Evolutionary conservation across 1,140 invertebrate genomes (phyloP).

Genomic region (Heliconius hewitsoni): DNA sequence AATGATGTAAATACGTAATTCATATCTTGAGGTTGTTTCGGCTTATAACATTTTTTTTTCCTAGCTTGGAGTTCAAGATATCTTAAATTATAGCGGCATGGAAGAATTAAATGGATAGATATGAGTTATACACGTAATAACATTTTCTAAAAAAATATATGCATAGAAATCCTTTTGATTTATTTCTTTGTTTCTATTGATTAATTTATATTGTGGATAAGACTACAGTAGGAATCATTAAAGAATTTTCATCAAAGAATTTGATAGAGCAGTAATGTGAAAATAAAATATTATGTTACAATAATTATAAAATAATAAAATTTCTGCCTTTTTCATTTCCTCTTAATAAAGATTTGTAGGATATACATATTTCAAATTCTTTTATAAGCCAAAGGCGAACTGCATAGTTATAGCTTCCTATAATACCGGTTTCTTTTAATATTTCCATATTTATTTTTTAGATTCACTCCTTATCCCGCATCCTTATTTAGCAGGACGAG

Average conservation of each 20-base stretch:
- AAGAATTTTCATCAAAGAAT: too few relatives aligned
- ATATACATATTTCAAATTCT: conserved; percentile 28
- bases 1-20: conserved; percentile 13
- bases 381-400: conserved; percentile 18
- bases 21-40: neutral
- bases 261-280: neutral
- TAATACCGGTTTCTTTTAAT: neutral
- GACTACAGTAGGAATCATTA: too few relatives aligned
- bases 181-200: neutral
- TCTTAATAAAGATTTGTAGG: conserved; percentile 14
- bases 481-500: too few relatives aligned
- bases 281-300: neutral
- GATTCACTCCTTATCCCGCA: too few relatives aligned
- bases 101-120: too few relatives aligned
- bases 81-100: too few relatives aligned
- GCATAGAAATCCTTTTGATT: too few relatives aligned
- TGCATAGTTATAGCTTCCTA: neutral
- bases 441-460: neutral
- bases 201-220: too few relatives aligned
- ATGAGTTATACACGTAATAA: too few relatives aligned
- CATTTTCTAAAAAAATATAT: too few relatives aligned
- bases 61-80: neutral
- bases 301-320: neutral
- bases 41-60: neutral
- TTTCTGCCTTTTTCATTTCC: neutral